These are phyloP conservation scores for Geopemphigus sp. DNA, from an alignment of 1,140 invertebrate species.

Conservation along the genomic window DNA sequence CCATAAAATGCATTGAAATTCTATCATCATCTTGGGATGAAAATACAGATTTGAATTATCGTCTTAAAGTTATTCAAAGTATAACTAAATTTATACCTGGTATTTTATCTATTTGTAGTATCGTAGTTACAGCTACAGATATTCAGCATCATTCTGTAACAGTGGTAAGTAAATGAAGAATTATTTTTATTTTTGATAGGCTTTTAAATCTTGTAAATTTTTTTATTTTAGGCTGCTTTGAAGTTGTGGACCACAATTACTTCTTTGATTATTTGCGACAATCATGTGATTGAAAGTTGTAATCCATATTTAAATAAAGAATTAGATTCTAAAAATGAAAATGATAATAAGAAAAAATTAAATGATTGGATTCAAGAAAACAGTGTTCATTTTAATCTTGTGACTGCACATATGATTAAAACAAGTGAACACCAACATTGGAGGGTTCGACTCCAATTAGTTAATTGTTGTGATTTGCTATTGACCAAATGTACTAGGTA, in stretches of 20 bases:
- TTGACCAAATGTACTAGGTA: conserved; percentile 48
- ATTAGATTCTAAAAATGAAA: not conserved
- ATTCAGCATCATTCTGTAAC: conserved; percentile 47
- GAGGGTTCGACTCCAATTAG: conserved; percentile 45
- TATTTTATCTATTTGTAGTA: conserved; percentile 59
- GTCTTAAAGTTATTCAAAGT: conserved; percentile 58
- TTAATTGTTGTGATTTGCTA: conserved; percentile 22
- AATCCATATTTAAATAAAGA: conserved; percentile 24
- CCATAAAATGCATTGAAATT: conserved; percentile 16
- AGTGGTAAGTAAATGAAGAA: conserved; percentile 2
- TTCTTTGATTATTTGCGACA: conserved; percentile 39
- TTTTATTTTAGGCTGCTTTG: conserved; percentile 39
- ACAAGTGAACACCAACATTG: conserved; percentile 46
- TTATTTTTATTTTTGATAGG: not conserved
- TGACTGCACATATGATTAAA: conserved; percentile 13
- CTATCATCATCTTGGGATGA: not conserved
- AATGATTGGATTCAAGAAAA: conserved; percentile 41
- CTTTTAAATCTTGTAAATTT: not conserved
- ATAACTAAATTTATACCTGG: conserved; percentile 66
- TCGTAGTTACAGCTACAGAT: conserved; percentile 22
- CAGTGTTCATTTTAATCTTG: conserved; percentile 17
- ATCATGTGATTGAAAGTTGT: not conserved
- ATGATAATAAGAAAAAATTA: not conserved
- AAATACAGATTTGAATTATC: not conserved
- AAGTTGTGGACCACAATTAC: conserved; percentile 44